Evolutionary conservation across 2,797 vertebrate species (phyloP).

Genomic region (Sarcophilus harrisii): DNA sequence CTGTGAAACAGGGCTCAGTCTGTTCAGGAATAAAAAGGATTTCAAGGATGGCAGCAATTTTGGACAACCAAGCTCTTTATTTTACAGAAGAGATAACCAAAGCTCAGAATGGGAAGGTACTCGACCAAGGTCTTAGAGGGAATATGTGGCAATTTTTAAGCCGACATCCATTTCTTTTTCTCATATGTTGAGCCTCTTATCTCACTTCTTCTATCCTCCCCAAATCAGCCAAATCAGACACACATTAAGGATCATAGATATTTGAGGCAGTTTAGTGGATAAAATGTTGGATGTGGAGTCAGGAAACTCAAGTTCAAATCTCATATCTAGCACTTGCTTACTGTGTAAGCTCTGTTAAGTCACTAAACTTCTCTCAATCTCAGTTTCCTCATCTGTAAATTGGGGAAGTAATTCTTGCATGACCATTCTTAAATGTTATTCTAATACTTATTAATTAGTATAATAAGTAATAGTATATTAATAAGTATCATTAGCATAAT

Average conservation of each 20-base stretch:
- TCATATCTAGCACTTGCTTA: neutral
- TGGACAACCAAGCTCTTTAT: neutral
- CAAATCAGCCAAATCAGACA: neutral
- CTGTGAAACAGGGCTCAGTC: neutral
- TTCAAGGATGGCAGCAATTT: neutral
- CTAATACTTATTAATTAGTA: no score
- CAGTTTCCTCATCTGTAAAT: neutral
- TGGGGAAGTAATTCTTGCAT: neutral
- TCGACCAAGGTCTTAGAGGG: neutral
- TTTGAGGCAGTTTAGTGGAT: neutral
- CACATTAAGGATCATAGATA: accelerated
- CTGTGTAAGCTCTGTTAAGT: neutral
- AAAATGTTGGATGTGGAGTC: neutral
- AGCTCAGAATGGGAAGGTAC: neutral
- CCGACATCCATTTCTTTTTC: neutral
- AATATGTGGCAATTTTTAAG: neutral
- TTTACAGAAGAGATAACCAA: neutral
- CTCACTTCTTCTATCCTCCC: neutral
- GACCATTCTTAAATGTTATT: neutral
- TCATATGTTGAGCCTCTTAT: neutral
- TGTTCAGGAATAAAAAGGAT: neutral
- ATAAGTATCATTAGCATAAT: neutral
- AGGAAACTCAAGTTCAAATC: neutral
- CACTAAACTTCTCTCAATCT: neutral
- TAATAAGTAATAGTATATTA: no score